Conservation (phyloP, 2,113 vertebrate genomes). For the Myocastor coypus region DNA sequence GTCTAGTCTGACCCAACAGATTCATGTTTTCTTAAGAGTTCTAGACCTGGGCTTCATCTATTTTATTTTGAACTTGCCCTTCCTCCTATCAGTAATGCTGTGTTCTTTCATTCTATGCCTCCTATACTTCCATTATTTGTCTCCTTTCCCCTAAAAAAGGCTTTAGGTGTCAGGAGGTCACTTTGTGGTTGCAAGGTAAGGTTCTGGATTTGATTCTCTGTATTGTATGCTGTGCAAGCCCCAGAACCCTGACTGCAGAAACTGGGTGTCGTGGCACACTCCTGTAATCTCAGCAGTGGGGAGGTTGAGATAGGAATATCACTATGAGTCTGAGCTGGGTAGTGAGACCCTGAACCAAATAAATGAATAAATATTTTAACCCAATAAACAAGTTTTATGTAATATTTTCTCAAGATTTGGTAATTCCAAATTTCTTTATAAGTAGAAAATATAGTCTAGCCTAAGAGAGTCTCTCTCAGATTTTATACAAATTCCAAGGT, state of each 20-base stretch:
- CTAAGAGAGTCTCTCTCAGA: background rate
- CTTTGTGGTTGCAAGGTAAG: no score
- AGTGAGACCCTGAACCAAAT: no score
- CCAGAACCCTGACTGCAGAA: no score
- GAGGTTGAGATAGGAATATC: no score
- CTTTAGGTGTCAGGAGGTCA: no score
- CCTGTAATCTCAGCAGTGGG: no score
- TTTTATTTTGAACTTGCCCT: background rate
- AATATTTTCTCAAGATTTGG: background rate
- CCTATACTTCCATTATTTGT: background rate
- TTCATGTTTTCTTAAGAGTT: background rate
- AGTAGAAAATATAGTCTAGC: background rate
- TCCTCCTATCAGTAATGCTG: rapidly evolving
- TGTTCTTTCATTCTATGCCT: background rate
- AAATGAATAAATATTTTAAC: background rate
- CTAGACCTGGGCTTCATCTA: background rate
- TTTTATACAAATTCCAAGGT: background rate
- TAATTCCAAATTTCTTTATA: background rate
- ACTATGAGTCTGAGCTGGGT: no score
- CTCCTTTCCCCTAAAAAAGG: background rate
- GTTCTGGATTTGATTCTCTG: no score
- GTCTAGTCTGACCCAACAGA: rapidly evolving
- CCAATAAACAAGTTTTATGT: background rate
- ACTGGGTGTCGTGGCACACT: no score
- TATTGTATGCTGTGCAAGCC: no score